These are phyloP conservation scores for Ciconia boyciana DNA, from an alignment of 2,113 vertebrate genomes.

Conservation along the genomic window DNA sequence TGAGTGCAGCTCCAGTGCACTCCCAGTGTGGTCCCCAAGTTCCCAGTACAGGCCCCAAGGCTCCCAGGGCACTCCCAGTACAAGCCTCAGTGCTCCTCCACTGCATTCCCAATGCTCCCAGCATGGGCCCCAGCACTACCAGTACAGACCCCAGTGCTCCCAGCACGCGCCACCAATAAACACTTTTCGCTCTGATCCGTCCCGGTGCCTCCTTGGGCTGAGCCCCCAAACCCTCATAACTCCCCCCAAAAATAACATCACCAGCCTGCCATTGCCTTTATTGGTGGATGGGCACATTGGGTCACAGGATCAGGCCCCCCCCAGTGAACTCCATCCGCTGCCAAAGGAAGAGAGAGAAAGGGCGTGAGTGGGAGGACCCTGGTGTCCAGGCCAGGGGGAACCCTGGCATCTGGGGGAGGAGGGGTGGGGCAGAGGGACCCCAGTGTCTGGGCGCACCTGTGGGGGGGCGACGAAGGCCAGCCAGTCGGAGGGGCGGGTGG, in stretches of 20 bases:
- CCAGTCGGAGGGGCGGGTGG: conserved; percentile 96
- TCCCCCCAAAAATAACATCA: neutral
- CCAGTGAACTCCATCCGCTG: conserved; percentile 95
- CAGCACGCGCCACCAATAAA: neutral
- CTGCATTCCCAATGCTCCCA: neutral
- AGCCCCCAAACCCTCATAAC: neutral
- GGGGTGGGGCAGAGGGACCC: accelerated
- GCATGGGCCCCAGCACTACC: neutral
- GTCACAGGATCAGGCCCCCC: conserved; percentile 89
- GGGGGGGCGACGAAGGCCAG: conserved; percentile 95
- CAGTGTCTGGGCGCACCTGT: conserved; percentile 69
- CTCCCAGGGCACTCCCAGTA: neutral
- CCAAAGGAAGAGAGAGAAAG: neutral
- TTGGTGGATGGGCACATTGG: neutral
- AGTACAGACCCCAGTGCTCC: neutral
- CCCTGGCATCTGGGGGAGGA: accelerated
- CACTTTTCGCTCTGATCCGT: accelerated
- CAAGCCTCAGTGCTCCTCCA: neutral
- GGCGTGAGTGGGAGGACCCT: accelerated
- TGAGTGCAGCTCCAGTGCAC: neutral
- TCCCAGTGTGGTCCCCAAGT: neutral
- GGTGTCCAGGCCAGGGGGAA: too few species aligned
- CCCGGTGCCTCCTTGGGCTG: accelerated
- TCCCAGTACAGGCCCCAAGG: neutral
- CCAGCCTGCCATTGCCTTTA: neutral